Evolutionary conservation across 2,888 invertebrate species (phyloP).

Genomic region (Mesochorus sp.): DNA sequence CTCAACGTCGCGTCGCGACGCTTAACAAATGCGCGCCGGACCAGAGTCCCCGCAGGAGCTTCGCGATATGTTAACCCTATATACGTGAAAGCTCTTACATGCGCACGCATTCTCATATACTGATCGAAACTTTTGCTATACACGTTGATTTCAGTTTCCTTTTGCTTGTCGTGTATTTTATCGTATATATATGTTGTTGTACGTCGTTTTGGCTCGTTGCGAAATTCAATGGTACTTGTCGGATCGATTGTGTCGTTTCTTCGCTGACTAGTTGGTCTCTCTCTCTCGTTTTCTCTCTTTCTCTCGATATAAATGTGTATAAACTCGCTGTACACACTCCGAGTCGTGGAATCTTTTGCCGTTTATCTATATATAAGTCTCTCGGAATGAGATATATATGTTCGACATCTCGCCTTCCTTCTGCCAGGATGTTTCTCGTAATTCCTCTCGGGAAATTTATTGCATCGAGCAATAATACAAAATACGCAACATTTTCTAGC

Average conservation of each 20-base stretch:
- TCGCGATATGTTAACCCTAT: slow-evolving; percentile 56
- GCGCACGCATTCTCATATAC: slow-evolving; percentile 8
- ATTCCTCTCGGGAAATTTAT: slow-evolving; percentile 10
- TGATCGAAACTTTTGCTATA: neutral
- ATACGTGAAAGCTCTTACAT: slow-evolving; percentile 13
- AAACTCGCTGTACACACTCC: too few relatives aligned
- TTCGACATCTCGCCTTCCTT: slow-evolving; percentile 17
- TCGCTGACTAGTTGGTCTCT: too few relatives aligned
- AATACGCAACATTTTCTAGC: neutral
- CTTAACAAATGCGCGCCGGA: slow-evolving; percentile 70
- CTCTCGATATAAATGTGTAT: too few relatives aligned
- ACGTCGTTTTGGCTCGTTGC: slow-evolving; percentile 11
- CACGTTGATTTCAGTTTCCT: slow-evolving; percentile 9
- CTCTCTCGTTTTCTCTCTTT: too few relatives aligned
- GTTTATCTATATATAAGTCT: neutral
- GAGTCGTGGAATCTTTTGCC: neutral
- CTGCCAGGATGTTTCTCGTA: slow-evolving; percentile 50
- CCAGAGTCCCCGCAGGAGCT: neutral
- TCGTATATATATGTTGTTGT: slow-evolving; percentile 6
- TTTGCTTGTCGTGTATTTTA: neutral
- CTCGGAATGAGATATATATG: slow-evolving; percentile 24
- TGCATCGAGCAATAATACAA: neutral
- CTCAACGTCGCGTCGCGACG: slow-evolving; percentile 72
- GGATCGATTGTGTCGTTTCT: slow-evolving; percentile 30
- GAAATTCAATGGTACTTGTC: slow-evolving; percentile 17